phyloP scores from a whole-genome alignment of 2,113 vertebrate species.

The Mesitornis unicolor region DNA sequence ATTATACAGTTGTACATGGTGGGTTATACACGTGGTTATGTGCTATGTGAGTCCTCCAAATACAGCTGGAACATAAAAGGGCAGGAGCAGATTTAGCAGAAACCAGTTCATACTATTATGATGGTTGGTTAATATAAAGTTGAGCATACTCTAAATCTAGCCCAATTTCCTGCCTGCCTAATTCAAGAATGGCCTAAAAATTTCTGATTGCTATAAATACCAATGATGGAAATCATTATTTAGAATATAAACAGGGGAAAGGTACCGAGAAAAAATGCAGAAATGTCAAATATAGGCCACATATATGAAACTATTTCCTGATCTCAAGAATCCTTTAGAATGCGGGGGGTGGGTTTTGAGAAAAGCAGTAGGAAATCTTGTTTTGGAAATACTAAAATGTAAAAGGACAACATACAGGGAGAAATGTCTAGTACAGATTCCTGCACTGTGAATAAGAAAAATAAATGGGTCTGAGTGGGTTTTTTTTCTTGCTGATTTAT shows the following conservation, averaged over 20 bases:
- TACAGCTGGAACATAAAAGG: background rate
- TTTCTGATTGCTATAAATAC: background rate
- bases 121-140: background rate
- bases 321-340: background rate
- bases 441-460: background rate
- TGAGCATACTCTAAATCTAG: background rate
- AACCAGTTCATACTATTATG: background rate
- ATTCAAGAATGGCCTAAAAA: background rate
- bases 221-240: background rate
- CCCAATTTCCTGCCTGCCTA: background rate
- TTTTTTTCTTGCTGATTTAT: background rate
- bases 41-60: background rate
- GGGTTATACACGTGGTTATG: background rate
- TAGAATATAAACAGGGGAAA: background rate
- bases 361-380: background rate
- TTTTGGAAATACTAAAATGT: background rate
- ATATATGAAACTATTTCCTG: background rate
- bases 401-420: background rate
- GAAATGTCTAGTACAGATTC: background rate
- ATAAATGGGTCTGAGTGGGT: rapidly evolving
- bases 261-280: background rate
- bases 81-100: background rate
- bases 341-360: background rate
- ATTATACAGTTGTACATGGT: background rate
- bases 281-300: background rate